phyloP scores from a whole-genome alignment of 2,888 invertebrate species.

The Himalopsyche japonica region DNA sequence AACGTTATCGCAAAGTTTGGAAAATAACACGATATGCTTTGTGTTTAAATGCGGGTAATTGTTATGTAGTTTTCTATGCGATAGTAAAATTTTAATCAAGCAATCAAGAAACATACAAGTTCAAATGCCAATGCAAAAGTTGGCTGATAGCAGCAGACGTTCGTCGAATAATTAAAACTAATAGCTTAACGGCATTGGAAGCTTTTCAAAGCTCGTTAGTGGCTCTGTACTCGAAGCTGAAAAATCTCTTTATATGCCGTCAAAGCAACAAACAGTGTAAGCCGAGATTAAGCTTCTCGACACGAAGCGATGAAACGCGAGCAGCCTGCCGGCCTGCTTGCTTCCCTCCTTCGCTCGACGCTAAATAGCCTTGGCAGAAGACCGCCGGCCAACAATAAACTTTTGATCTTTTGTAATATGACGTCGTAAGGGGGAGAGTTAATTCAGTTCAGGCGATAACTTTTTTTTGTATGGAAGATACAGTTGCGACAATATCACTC shows the following conservation, averaged over 20 bases:
- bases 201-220: background rate
- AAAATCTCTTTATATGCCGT: background rate
- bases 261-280: background rate
- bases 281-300: background rate
- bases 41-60: no score
- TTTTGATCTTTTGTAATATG: conserved; percentile 1
- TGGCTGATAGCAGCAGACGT: background rate
- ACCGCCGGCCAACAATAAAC: background rate
- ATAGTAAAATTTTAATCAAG: no score
- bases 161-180: background rate
- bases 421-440: background rate
- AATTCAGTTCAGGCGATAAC: background rate
- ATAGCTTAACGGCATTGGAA: background rate
- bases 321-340: background rate
- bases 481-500: background rate
- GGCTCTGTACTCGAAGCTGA: background rate
- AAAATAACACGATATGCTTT: no score
- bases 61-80: no score
- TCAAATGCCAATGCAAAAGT: background rate
- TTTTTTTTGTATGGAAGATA: background rate
- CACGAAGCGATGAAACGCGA: background rate
- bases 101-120: no score
- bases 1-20: no score
- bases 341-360: background rate
- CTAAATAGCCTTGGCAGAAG: background rate